Base-by-base conservation (phyloP, 2,797 vertebrate species). In the Falco cherrug region DNA sequence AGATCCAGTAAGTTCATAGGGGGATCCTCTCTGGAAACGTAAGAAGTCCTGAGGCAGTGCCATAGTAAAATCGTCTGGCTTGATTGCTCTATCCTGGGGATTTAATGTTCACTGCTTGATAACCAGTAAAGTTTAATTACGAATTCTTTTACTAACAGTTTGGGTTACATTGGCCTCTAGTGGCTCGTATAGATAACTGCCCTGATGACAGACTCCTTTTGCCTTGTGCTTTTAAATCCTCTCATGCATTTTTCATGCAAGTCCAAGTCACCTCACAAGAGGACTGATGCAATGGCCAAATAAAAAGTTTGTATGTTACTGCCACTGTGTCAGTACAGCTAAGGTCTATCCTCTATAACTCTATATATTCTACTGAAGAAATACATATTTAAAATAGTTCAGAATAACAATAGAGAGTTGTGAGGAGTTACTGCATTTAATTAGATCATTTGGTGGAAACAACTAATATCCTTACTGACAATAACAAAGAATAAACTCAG, bases 91-190 rank as follows among this genome's bases (percentile, higher is more conserved):
- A 5, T 65, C 54, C 59, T 94, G 54, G 63, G 60, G 65, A 54
- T 59, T 78, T 87, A 70, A 41, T 57, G 35, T 54, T 90, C 64
- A 70, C 18, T 57, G 71, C 74, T 87, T 57, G 37, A 43, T 60
- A 77, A 74, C 29, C 24, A 43, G 26, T 68, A 28, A 83, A 68
- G 51, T 59, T 93, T 95, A 89, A 93, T 94, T 88, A 84, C 3
- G 0, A 57, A 53, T 82, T 81, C 53, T 76, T 88, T 88, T 48
- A 13, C 50, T 74, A 50, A 60, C 90, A 69, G 59, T 82, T 92
- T 82, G 84, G 48, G 56, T 95, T 91, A 73, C 14, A 9, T 90
- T 92, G 97, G 77, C 93, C 96, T 87, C 94, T 97, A 93, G 94
- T 83, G 95, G 86, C 63, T 87, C n/a, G 2, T 50, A 16, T 6